These are phyloP conservation scores for Trachelus iudaicus DNA, from an alignment of 2,888 invertebrate species.

Conservation along the genomic window DNA sequence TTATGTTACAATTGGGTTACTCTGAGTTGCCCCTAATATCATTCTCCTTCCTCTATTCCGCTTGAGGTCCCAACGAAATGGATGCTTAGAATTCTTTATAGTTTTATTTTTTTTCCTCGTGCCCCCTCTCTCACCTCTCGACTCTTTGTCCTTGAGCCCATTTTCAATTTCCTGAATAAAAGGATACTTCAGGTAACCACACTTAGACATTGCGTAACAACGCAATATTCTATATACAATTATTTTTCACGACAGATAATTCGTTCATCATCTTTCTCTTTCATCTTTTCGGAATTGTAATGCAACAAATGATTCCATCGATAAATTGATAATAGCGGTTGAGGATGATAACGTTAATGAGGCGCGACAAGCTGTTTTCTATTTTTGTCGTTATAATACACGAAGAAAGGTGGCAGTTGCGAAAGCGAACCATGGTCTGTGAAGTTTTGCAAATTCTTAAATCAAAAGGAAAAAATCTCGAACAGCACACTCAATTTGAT, in stretches of 20 bases:
- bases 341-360: too few species aligned
- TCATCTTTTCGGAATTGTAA: neutral
- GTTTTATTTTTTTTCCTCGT: slow-evolving; percentile 14
- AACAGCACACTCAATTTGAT: too few species aligned
- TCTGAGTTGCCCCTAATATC: slow-evolving; percentile 9
- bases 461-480: neutral
- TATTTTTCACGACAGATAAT: slow-evolving; percentile 33
- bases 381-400: slow-evolving; percentile 42
- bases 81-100: slow-evolving; percentile 19
- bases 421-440: too few species aligned
- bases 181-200: slow-evolving; percentile 31
- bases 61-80: slow-evolving; percentile 25
- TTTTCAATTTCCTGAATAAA: slow-evolving; percentile 21
- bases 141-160: neutral
- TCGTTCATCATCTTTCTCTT: slow-evolving; percentile 28
- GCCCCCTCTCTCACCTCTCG: slow-evolving; percentile 5
- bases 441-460: slow-evolving; percentile 21
- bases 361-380: slow-evolving; percentile 24
- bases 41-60: neutral
- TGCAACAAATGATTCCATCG: too few species aligned
- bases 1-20: slow-evolving; percentile 25
- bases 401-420: neutral
- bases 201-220: slow-evolving; percentile 26
- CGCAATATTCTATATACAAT: slow-evolving; percentile 18
- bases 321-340: too few species aligned